Percentiles rank a stretch among this genome's conserved stretches.
Conservation (phyloP, 1,140 invertebrate species). For the Drosophila lowei region DNA sequence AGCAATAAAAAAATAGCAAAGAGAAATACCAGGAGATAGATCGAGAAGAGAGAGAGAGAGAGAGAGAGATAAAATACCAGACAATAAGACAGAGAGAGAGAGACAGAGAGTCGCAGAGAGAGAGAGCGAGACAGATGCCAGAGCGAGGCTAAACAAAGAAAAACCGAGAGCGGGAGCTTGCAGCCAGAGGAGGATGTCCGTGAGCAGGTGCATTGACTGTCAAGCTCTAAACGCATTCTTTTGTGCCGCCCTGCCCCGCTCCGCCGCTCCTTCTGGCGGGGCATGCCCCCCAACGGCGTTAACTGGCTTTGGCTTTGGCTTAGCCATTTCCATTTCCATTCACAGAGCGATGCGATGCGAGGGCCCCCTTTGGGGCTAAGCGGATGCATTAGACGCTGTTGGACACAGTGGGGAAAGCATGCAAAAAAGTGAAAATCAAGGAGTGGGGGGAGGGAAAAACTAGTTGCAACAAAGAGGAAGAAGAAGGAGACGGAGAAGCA, state of each 20-base stretch:
- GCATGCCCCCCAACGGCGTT: conserved; percentile 27
- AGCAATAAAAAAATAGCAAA: conserved; percentile 29
- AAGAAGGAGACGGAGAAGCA: not conserved
- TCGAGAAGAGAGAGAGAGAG: not conserved
- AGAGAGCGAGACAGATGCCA: not conserved
- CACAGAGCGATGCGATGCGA: conserved; percentile 25
- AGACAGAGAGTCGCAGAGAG: conserved; percentile 18
- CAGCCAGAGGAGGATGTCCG: conserved; percentile 25
- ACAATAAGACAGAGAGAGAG: conserved; percentile 44
- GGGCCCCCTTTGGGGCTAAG: conserved; percentile 44
- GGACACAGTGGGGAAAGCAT: conserved; percentile 42
- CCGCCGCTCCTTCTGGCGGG: not conserved
- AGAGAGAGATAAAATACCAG: conserved; percentile 43
- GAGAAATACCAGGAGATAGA: conserved; percentile 15
- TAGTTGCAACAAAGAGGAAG: conserved; percentile 9
- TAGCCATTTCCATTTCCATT: conserved; percentile 60
- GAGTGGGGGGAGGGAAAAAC: not conserved
- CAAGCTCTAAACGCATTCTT: conserved; percentile 42
- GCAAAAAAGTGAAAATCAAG: conserved; percentile 69
- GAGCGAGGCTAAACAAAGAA: conserved; percentile 45
- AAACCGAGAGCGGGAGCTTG: not conserved
- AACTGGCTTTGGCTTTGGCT: conserved; percentile 58
- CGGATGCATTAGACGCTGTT: conserved; percentile 66
- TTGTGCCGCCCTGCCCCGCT: not conserved
- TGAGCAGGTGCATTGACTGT: conserved; percentile 66